Evolutionary conservation across 2,888 invertebrate genomes (phyloP).

Genomic region (Biston betularia): DNA sequence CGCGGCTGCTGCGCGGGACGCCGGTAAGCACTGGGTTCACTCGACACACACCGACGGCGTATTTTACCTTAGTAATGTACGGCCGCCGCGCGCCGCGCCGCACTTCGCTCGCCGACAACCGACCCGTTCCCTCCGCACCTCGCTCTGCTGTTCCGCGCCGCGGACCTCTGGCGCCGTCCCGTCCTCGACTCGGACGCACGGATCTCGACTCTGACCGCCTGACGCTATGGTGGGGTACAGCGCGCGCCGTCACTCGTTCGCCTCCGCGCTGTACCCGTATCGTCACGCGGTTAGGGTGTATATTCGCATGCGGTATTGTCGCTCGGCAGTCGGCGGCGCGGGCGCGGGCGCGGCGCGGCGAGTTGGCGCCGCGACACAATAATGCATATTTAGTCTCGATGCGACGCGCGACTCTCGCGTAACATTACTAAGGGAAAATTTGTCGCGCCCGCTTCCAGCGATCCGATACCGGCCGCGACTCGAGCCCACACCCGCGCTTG

Average conservation of each 20-base stretch:
- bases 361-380: slow-evolving; percentile 56
- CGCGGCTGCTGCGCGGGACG: slow-evolving; percentile 59
- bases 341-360: slow-evolving; percentile 29
- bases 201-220: background rate
- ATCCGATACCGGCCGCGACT: slow-evolving; percentile 57
- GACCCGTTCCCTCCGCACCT: slow-evolving; percentile 4
- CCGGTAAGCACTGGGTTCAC: slow-evolving; percentile 64
- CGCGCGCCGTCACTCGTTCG: background rate
- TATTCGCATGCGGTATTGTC: background rate
- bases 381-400: slow-evolving; percentile 82
- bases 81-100: slow-evolving; percentile 35
- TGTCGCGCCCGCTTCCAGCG: slow-evolving; percentile 71
- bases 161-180: slow-evolving; percentile 29
- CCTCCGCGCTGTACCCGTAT: background rate
- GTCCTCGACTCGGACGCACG: background rate
- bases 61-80: slow-evolving; percentile 82
- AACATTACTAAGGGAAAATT: slow-evolving; percentile 85
- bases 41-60: slow-evolving; percentile 65
- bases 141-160: slow-evolving; percentile 19
- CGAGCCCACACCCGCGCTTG: background rate
- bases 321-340: slow-evolving; percentile 1
- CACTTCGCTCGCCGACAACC: slow-evolving; percentile 33
- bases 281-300: background rate
- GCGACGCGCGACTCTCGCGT: slow-evolving; percentile 57
- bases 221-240: no score